phyloP scores from a whole-genome alignment of 2,888 invertebrate genomes.

The Gymnosoma rotundatum region DNA sequence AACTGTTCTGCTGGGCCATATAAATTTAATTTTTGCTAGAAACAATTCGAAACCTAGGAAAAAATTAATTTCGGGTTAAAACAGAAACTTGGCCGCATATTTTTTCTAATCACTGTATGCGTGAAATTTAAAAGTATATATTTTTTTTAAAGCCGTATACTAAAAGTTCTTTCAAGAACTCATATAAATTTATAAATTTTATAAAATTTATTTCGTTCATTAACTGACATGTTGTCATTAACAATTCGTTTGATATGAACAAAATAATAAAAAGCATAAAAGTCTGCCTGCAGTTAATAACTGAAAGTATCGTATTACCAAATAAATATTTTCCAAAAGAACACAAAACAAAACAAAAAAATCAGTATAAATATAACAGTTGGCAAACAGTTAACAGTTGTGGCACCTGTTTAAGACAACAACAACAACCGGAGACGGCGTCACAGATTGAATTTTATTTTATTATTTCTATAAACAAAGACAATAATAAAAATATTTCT shows the following conservation, averaged over 20 bases:
- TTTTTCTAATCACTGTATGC: too few relatives aligned
- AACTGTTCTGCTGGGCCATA: too few relatives aligned
- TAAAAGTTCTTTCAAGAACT: not conserved
- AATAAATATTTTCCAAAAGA: constrained; percentile 16
- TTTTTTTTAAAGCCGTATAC: too few relatives aligned
- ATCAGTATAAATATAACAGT: constrained; percentile 41
- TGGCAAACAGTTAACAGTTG: constrained; percentile 46
- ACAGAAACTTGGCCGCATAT: too few relatives aligned
- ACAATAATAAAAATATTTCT: constrained; percentile 10
- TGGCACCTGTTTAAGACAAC: constrained; percentile 65
- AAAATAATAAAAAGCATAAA: constrained; percentile 2
- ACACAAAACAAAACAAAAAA: not conserved
- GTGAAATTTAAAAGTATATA: too few relatives aligned
- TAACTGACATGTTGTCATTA: constrained; percentile 57
- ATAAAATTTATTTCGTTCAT: constrained; percentile 22
- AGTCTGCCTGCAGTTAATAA: constrained; percentile 43
- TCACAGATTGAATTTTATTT: constrained; percentile 57
- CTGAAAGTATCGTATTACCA: constrained; percentile 52
- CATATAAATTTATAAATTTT: not conserved
- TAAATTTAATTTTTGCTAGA: too few relatives aligned
- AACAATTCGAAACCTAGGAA: too few relatives aligned
- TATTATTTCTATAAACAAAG: constrained; percentile 26
- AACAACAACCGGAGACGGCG: constrained; percentile 40
- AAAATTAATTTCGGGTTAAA: too few relatives aligned
- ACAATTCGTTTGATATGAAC: constrained; percentile 49